Evolutionary conservation across 2,888 invertebrate species (phyloP), one percentile per base, ranked within the genome.

Genomic region (Drosophila monieri): DNA sequence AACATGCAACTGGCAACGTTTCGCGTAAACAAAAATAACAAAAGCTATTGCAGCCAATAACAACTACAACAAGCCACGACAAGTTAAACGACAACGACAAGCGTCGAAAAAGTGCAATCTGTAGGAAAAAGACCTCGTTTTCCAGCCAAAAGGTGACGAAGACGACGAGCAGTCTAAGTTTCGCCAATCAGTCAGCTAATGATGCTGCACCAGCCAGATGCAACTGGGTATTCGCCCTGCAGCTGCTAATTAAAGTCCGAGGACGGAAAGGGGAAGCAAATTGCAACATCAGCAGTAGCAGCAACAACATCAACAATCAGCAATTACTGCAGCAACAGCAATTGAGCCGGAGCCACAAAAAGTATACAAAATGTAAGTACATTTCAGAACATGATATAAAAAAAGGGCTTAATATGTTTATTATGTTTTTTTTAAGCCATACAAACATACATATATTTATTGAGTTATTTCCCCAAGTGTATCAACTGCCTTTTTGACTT

Each of bases 1-100:
- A 84, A 87, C 88, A 84, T 84, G 88, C 84, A 87, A 85, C 80
- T 79, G 78, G 68, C 85, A 81, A 72, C 67, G 74, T 56, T n/a
- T 74, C 49, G 51, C 66, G 56, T 47, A 65, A 52, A 59, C 62
- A 64, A 54, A 64, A 68, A 59, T 64, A 51, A 47, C 58, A 58
- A 47, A 49, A 62, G 25, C 43, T 52, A 27, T 65, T 56, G 18
- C 59, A 48, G 49, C 39, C 47, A 35, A n/a, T 58, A 61, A 56
- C 73, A 53, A 58, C 69, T 39, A 57, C 74, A 46, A 44, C 21
- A 23, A 23, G 4, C 21, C 21, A 23, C 66, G 62, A 80, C 73
- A 73, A 65, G 66, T 53, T 60, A 27, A 74, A 80, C 78, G 67
- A 77, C 77, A 72, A 59, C 58, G 73, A 71, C 69, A 66, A 67